Evolutionary conservation across 2,797 vertebrate species (phyloP), one percentile per base, ranked within the genome.

Genomic region (Champsocephalus gunnari): DNA sequence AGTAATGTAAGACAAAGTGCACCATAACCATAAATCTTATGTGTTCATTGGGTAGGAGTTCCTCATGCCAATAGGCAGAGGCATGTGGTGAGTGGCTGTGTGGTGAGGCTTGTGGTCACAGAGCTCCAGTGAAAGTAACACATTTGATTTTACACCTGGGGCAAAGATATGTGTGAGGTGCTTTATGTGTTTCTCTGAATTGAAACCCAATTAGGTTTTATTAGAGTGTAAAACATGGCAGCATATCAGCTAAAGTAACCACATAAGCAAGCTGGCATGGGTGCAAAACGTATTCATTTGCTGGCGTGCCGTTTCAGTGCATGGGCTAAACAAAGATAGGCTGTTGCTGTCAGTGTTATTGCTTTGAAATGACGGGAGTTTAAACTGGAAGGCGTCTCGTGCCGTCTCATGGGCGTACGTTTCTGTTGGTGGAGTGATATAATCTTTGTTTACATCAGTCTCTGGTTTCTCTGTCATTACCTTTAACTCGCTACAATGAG

Each of bases 381-480:
- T 83, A 66, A 85, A 85, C 66, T 82, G 82, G 72, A 83, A 79
- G 82, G 84, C 75, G 64, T 88, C 85, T 83, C 69, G 43, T 77
- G 82, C 86, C 61, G 80, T 86, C 68, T 67, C 69, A 65, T 73
- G 76, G 88, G 88, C 70, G 82, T 88, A 75, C 62, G 59, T 84
- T 84, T 88, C 73, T 76, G 84, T 87, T 79, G 78, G 78, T 80
- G 66, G 71, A 85, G 73, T 84, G 90, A 90, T 92, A 86, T 90
- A 89, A 90, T 91, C 87, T 89, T 82, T 91, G 88, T 93, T 92
- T 93, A 90, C 86, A 87, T 87, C 89, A 85, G 84, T 78, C 84
- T 89, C 89, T 73, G 73, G 83, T 87, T 87, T 84, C 90, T 90
- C 86, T 84, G 68, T 93, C 84, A 89, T 90, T 90, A 92, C 84